Percentiles rank a stretch among this genome's conserved stretches.
Evolutionary conservation across 2,797 vertebrate genomes (phyloP).

Genomic region (Myotis daubentonii): DNA sequence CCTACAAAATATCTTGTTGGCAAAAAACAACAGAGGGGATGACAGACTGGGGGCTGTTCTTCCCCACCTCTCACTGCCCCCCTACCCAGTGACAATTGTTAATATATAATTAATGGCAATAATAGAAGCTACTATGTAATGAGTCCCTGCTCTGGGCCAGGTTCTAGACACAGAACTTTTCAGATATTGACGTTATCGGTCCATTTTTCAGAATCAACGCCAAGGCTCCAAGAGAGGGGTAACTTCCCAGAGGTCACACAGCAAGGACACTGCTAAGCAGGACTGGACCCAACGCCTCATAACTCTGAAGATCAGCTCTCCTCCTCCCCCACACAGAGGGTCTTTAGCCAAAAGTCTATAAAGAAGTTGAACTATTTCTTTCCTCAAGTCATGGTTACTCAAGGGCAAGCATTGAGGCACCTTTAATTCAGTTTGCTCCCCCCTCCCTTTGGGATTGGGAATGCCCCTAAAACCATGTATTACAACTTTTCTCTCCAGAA

Average conservation of each 20-base stretch:
- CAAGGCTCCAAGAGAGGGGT: conserved; percentile 18
- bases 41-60: background rate
- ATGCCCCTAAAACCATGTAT: background rate
- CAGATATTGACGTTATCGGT: background rate
- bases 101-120: conserved; percentile 46
- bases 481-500: background rate
- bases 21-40: conserved; percentile 43
- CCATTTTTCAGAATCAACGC: conserved; percentile 47
- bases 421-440: background rate
- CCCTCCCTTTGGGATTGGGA: background rate
- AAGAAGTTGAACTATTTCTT: background rate
- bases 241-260: background rate
- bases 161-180: background rate
- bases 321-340: background rate
- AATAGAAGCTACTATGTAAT: conserved; percentile 32
- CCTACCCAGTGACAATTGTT: background rate
- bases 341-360: background rate
- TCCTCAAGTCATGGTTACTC: background rate
- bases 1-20: conserved; percentile 70
- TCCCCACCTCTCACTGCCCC: background rate
- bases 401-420: background rate
- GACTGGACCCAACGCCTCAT: background rate
- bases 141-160: background rate
- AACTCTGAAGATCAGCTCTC: background rate
- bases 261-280: background rate